Evolutionary conservation across 2,113 vertebrate species (phyloP).

Genomic region (Collichthys lucidus): DNA sequence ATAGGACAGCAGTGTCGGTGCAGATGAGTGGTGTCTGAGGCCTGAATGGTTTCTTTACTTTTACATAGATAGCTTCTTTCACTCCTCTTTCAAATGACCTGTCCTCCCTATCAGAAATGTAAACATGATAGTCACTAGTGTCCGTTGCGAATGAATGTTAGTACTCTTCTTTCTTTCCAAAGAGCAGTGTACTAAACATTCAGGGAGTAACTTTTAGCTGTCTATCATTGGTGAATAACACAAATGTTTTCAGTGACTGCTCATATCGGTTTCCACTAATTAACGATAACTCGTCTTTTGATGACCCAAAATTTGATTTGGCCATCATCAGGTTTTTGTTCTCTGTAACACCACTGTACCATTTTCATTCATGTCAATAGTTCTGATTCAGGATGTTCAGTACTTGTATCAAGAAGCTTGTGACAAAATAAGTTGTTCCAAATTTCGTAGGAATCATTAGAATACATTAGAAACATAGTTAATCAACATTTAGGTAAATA

Average conservation of each 20-base stretch:
- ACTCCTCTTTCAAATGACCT: too few relatives aligned
- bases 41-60: too few relatives aligned
- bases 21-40: too few relatives aligned
- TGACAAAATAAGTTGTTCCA: too few relatives aligned
- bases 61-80: too few relatives aligned
- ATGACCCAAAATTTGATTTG: neutral
- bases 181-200: neutral
- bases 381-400: neutral
- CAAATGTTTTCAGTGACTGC: neutral
- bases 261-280: neutral
- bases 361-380: neutral
- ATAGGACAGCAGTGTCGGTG: too few relatives aligned
- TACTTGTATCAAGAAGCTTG: neutral
- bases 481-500: neutral
- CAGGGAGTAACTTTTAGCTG: neutral
- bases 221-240: neutral
- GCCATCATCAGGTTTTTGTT: neutral
- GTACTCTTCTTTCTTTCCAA: neutral
- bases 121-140: too few relatives aligned
- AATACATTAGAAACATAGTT: neutral
- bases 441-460: neutral
- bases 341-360: neutral
- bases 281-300: neutral
- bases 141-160: neutral
- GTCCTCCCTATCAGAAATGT: too few relatives aligned